Base-by-base conservation (phyloP, 2,797 vertebrate genomes). In the Macrochelys suwanniensis region DNA sequence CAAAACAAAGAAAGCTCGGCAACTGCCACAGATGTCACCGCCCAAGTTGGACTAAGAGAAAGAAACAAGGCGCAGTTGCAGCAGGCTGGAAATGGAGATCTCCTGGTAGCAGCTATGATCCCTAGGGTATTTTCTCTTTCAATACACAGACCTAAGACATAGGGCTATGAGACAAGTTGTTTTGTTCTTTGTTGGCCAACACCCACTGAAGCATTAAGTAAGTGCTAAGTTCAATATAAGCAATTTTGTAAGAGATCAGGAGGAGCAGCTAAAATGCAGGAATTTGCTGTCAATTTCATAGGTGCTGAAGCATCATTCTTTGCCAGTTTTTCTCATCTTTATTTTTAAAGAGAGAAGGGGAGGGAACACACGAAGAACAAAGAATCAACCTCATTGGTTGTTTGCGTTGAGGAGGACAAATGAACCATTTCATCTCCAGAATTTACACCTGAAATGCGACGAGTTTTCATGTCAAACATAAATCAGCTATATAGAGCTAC, bases 11-110 rank as follows among this genome's bases (percentile, higher is more conserved):
- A 11, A 80, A 53, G 6, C 56, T 13, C n/a, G 5, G 49, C 0
- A 1, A 51, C 11, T 0, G 7, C 49, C 26, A 2, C 1, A 7
- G 1, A 61, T 1, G 0, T 5, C 1, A 13, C 23, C 50, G 78
- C 15, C 80, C 0, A 0, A 84, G 78, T 65, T 1, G 0, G 8
- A 25, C 61, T 65, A 51, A 5, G 2, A n/a, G 45, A 1, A 7
- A 91, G 17, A 71, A 87, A 59, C 50, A 31, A 0, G 0, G 7
- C 16, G 2, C 6, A 1, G 37, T 19, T 83, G 42, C 0, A 0
- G 9, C 50, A 85, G n/a, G 12, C 31, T 68, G 84, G 79, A 31
- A 53, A 31, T 21, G 47, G 74, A 47, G 13, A 68, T 77, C 53
- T 49, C 71, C 17, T 83, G 61, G 50, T 47, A 37, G 81, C 16